Percentiles rank a stretch among this genome's conserved stretches.
These are phyloP conservation scores for Drosophila lowei DNA, from an alignment of 1,140 invertebrate species.

Conservation along the genomic window DNA sequence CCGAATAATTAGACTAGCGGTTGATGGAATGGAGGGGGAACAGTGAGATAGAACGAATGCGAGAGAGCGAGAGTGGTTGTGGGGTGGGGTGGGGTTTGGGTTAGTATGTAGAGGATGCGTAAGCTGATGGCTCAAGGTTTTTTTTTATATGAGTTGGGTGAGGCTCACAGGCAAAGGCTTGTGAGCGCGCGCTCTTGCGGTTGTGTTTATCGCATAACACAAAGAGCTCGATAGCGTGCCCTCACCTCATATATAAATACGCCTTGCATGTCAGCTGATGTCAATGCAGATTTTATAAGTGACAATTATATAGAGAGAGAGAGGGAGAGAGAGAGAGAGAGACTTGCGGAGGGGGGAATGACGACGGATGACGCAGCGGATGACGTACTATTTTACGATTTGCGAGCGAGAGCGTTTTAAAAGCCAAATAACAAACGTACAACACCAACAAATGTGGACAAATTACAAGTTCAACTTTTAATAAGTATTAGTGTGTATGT, in stretches of 20 bases:
- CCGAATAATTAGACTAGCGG: conserved; percentile 57
- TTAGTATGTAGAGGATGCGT: conserved; percentile 9
- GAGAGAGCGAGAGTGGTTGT: conserved; percentile 9
- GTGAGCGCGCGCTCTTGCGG: no score
- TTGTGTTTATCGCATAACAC: no score
- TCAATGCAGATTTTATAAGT: no score
- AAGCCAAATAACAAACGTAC: conserved; percentile 45
- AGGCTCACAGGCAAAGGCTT: no score
- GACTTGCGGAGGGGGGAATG: no score
- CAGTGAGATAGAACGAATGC: conserved; percentile 7
- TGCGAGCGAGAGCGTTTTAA: conserved; percentile 14
- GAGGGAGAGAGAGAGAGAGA: no score
- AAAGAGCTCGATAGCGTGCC: no score
- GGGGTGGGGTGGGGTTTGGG: background rate
- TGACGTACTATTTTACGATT: conserved; percentile 31
- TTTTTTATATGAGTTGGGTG: no score
- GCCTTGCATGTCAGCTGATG: no score
- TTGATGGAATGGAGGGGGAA: conserved; percentile 37
- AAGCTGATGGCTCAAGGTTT: conserved; percentile 6
- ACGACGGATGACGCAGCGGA: background rate
- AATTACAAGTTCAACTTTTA: conserved; percentile 37
- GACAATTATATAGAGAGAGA: no score
- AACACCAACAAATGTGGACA: conserved; percentile 53
- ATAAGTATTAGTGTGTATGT: conserved; percentile 20
- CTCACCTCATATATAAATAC: no score